Conservation (phyloP, 2,113 vertebrate genomes). For the Channa maculata region DNA sequence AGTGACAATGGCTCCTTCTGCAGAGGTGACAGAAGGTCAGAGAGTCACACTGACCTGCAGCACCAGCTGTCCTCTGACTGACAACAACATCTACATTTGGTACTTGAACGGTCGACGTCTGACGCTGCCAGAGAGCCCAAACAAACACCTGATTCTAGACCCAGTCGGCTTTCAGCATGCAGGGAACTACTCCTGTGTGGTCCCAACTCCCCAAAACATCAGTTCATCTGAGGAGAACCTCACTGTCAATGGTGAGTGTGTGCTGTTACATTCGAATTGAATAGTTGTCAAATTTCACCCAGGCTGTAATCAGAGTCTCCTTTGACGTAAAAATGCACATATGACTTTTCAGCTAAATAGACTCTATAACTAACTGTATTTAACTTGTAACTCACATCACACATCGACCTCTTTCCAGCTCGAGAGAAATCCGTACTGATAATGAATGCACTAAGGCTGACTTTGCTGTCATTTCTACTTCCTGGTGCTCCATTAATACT, state of each 20-base stretch:
- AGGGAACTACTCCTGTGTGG: constrained; percentile 4
- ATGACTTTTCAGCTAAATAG: no score
- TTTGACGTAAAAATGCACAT: no score
- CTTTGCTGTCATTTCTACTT: neutral
- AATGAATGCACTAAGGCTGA: neutral
- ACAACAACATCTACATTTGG: constrained; percentile 24
- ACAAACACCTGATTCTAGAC: constrained; percentile 22
- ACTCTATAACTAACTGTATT: neutral
- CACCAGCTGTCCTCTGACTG: constrained; percentile 44
- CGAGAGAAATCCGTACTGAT: rapidly evolving
- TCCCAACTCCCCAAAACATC: neutral
- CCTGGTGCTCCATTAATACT: neutral
- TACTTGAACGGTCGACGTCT: neutral
- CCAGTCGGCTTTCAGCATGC: neutral
- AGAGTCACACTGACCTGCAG: constrained; percentile 53
- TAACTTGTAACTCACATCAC: neutral
- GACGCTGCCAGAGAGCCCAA: neutral
- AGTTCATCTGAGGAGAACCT: neutral
- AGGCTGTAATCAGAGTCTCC: no score
- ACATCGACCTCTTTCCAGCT: neutral
- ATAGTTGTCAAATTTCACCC: no score
- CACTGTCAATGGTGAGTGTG: neutral
- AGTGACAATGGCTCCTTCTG: constrained; percentile 17
- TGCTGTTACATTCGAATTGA: no score
- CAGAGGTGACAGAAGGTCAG: constrained; percentile 34